A percentile compares a stretch with the other conserved stretches of the same genome.
Conservation (phyloP, 2,888 invertebrate genomes). For the Heliconius aoede region DNA sequence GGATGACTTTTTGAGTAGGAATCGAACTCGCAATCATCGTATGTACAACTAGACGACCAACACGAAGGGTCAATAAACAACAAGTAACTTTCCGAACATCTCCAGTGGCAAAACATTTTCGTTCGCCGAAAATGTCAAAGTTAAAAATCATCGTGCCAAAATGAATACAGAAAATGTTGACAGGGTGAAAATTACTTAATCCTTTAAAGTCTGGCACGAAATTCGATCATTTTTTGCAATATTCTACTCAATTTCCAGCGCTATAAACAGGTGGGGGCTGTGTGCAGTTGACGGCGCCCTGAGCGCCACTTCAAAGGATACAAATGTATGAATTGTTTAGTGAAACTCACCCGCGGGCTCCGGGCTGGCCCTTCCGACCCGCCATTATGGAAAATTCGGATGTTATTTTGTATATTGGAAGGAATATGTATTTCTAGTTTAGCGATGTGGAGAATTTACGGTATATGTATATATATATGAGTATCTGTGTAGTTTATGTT, state of each 20-base stretch:
- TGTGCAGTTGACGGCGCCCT: slow-evolving; percentile 77
- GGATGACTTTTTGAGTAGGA: no score
- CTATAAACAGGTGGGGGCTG: slow-evolving; percentile 67
- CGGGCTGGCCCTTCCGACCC: slow-evolving; percentile 63
- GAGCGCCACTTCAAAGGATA: slow-evolving; percentile 79
- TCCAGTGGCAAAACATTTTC: slow-evolving; percentile 26
- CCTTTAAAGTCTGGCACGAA: slow-evolving; percentile 37
- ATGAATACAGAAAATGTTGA: slow-evolving; percentile 30
- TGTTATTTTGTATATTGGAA: slow-evolving; percentile 34
- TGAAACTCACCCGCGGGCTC: slow-evolving; percentile 67
- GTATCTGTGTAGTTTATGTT: no score
- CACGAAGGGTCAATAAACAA: neutral
- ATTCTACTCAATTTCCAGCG: slow-evolving; percentile 52
- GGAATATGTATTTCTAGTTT: slow-evolving; percentile 20
- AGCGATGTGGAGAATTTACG: neutral
- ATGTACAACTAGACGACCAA: no score
- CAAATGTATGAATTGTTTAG: slow-evolving; percentile 82
- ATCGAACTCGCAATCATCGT: no score
- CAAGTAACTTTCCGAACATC: neutral
- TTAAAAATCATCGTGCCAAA: slow-evolving; percentile 25
- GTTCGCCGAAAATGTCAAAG: slow-evolving; percentile 7
- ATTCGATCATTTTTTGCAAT: slow-evolving; percentile 46
- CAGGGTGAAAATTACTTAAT: slow-evolving; percentile 40
- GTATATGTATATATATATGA: no score
- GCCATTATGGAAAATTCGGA: slow-evolving; percentile 51